Conservation (phyloP, 2,113 vertebrate genomes). For the Corythornis cristatus region DNA sequence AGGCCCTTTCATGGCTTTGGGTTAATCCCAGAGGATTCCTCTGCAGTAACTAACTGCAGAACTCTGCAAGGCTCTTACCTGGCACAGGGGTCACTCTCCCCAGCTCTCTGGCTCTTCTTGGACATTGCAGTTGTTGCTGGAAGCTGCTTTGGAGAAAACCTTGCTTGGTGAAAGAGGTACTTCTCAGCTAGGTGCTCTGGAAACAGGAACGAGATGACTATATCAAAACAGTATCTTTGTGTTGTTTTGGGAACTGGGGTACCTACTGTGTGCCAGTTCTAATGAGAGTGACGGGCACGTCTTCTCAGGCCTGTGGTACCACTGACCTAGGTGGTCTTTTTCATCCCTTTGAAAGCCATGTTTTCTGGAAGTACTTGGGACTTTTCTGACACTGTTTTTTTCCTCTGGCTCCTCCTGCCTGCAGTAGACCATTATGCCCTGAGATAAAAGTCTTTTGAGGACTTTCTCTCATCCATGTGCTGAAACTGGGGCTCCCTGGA, state of each 20-base stretch:
- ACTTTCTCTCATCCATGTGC: not conserved
- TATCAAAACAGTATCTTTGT: not conserved
- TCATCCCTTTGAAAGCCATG: not conserved
- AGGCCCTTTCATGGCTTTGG: not conserved
- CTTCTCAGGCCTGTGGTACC: not conserved
- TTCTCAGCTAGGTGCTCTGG: not conserved
- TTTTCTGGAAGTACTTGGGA: not conserved
- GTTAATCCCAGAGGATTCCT: not conserved
- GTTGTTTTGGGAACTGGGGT: not conserved
- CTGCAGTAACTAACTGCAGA: not conserved
- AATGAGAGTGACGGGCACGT: not conserved
- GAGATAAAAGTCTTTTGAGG: not conserved
- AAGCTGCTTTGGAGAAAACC: not conserved
- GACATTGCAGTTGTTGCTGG: too few species aligned
- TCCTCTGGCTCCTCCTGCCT: not conserved
- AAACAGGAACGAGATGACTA: not conserved
- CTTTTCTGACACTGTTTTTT: not conserved
- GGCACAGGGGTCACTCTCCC: not conserved
- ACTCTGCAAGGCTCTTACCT: not conserved
- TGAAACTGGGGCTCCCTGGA: not conserved
- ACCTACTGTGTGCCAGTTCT: not conserved
- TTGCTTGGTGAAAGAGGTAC: not conserved
- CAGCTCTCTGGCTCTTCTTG: not conserved
- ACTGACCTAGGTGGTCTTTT: not conserved
- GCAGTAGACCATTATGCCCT: not conserved